Percentiles rank a stretch among this genome's conserved stretches.
phyloP scores from a whole-genome alignment of 2,113 vertebrate genomes.

The Tragelaphus scriptus region DNA sequence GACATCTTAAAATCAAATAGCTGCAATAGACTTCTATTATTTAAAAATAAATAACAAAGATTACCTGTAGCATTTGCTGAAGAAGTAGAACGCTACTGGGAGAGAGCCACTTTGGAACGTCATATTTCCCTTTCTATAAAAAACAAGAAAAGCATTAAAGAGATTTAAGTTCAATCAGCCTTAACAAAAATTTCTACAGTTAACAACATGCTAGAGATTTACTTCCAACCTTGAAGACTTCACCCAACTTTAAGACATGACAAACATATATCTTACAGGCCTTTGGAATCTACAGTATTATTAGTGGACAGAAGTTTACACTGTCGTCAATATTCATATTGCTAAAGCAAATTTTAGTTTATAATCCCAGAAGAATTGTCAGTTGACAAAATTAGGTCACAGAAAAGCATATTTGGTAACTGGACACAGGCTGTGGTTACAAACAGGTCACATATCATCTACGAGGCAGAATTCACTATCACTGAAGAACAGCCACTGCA shows the following conservation, averaged over 20 bases:
- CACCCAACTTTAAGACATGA: neutral
- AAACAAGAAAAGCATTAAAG: slow-evolving; percentile 23
- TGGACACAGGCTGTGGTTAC: neutral
- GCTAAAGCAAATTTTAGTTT: neutral
- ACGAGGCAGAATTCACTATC: neutral
- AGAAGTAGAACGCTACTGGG: slow-evolving; percentile 87
- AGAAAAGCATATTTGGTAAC: neutral
- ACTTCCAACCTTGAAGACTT: slow-evolving; percentile 17
- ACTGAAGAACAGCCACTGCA: neutral
- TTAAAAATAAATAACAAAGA: slow-evolving; percentile 35
- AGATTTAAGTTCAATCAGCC: slow-evolving; percentile 9
- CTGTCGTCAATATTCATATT: neutral
- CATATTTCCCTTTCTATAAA: slow-evolving; percentile 90
- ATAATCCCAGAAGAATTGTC: slow-evolving; percentile 15
- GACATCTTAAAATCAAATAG: neutral
- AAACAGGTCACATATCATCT: neutral
- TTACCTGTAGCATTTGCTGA: slow-evolving; percentile 97
- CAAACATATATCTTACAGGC: neutral
- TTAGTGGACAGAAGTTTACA: neutral
- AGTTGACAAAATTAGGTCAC: neutral
- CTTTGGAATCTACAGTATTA: neutral
- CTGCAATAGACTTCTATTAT: neutral
- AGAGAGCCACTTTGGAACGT: slow-evolving; percentile 91
- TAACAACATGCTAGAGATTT: slow-evolving; percentile 16
- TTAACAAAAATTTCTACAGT: slow-evolving; percentile 24